Conservation (phyloP, 2,797 vertebrate species). For the Eulemur rubriventer region DNA sequence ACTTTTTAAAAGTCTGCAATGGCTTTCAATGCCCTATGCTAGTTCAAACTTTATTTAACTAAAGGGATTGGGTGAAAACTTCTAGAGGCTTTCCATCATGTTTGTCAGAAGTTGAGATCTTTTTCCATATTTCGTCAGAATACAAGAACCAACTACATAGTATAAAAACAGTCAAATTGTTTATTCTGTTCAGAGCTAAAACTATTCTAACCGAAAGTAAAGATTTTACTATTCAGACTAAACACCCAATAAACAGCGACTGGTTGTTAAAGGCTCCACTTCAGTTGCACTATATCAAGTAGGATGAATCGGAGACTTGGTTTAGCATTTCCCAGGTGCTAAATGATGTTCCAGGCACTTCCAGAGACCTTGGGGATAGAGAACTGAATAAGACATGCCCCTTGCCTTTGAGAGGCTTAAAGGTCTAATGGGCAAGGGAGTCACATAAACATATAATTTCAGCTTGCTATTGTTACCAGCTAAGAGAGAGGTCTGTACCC, state of each 20-base stretch:
- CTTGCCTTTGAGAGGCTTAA: not conserved
- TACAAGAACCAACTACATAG: not conserved
- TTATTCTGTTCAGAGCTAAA: not conserved
- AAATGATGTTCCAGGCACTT: too few species aligned
- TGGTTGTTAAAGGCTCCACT: accelerated
- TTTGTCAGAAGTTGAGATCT: not conserved
- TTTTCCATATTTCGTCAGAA: conserved; percentile 19
- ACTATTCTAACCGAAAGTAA: not conserved
- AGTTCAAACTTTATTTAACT: not conserved
- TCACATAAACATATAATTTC: not conserved
- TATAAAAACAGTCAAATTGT: not conserved
- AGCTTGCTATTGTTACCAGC: not conserved
- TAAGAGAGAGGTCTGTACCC: not conserved
- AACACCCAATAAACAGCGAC: not conserved
- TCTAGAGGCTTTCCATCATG: not conserved
- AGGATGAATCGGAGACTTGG: not conserved
- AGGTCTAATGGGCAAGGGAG: not conserved
- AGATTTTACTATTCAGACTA: not conserved
- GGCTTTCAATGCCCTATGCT: not conserved
- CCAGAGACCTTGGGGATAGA: not conserved
- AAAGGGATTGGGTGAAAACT: not conserved
- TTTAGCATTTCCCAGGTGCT: not conserved
- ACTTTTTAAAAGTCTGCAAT: not conserved
- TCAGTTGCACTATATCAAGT: too few species aligned
- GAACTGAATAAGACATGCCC: not conserved